These are phyloP conservation scores for Lottia scabra DNA, from an alignment of 2,888 invertebrate species.

Conservation along the genomic window DNA sequence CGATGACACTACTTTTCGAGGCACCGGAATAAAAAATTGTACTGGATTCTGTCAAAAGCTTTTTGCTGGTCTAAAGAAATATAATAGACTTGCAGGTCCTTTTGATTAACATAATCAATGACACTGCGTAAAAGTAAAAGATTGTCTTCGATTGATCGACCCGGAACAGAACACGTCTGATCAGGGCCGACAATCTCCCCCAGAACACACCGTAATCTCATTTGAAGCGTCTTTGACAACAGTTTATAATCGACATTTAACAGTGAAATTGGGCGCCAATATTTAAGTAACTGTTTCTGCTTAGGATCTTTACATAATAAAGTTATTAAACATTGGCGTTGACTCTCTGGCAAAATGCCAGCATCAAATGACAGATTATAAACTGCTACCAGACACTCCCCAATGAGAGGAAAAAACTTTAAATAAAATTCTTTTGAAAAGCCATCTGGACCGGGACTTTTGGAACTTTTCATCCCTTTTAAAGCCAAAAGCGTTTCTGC, in stretches of 20 bases:
- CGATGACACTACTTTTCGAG: conserved; percentile 30
- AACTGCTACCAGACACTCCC: conserved; percentile 20
- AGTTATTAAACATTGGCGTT: conserved; percentile 25
- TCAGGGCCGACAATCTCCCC: conserved; percentile 12
- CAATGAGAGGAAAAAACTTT: conserved; percentile 23
- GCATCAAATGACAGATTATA: conserved; percentile 22
- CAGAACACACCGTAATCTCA: conserved; percentile 19
- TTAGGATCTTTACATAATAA: conserved; percentile 36
- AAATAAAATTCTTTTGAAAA: conserved; percentile 36
- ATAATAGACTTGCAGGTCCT: conserved; percentile 30
- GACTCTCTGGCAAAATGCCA: conserved; percentile 21
- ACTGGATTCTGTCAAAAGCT: conserved; percentile 40
- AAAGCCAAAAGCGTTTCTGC: conserved; percentile 15
- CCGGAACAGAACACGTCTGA: conserved; percentile 40
- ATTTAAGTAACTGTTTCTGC: conserved; percentile 28
- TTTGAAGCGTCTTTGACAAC: conserved; percentile 37
- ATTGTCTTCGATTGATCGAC: conserved; percentile 41
- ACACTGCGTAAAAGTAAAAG: conserved; percentile 34
- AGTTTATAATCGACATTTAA: conserved; percentile 41
- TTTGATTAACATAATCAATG: conserved; percentile 35
- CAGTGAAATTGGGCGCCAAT: conserved; percentile 40
- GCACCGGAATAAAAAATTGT: conserved; percentile 33
- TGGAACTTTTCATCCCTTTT: conserved; percentile 28
- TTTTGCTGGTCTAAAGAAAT: conserved; percentile 43
- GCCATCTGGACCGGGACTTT: conserved; percentile 39